These are phyloP conservation scores for Coluber constrictor DNA, from an alignment of 2,797 vertebrate species.

Conservation along the genomic window DNA sequence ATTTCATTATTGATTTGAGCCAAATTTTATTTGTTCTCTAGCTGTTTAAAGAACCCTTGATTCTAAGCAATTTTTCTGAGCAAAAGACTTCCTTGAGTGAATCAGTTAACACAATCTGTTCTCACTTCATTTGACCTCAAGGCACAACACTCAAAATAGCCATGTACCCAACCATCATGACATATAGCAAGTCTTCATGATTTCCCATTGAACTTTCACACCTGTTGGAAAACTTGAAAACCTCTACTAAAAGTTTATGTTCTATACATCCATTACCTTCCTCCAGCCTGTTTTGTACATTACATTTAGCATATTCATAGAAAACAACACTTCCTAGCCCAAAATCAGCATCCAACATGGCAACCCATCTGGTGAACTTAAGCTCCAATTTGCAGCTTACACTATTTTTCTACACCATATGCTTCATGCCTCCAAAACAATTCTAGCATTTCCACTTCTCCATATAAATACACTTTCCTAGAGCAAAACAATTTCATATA, in stretches of 20 bases:
- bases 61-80: neutral
- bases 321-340: conserved; percentile 1
- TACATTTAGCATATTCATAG: neutral
- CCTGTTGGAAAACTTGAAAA: neutral
- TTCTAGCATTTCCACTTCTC: neutral
- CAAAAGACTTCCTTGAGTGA: neutral
- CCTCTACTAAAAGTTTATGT: neutral
- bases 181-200: neutral
- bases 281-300: neutral
- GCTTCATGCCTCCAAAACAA: neutral
- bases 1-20: neutral
- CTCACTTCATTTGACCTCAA: neutral
- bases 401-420: conserved; percentile 2
- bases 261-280: neutral
- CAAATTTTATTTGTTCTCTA: neutral
- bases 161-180: neutral
- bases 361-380: neutral
- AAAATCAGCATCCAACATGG: conserved; percentile 5
- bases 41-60: neutral
- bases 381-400: neutral
- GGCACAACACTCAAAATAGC: neutral
- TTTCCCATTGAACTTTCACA: neutral
- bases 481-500: neutral
- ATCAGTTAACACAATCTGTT: conserved; percentile 1
- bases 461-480: neutral